Evolutionary conservation across 2,888 invertebrate genomes (phyloP), one percentile per base, ranked within the genome.

Genomic region (Amphipyra tragopoginis): DNA sequence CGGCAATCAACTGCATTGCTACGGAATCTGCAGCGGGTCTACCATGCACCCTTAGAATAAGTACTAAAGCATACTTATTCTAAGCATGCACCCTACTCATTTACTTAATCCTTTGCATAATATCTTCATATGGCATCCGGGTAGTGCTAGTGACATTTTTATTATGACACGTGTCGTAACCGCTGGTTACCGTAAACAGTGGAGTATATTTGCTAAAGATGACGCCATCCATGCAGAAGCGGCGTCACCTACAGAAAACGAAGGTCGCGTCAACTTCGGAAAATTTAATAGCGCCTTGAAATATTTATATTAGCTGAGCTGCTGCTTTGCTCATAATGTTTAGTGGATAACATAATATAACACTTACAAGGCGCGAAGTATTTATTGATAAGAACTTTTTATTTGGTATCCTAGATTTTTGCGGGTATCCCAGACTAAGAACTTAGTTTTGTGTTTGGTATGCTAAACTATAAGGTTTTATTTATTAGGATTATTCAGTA

Each of bases 221-320:
- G 89, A 88, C 88, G 88, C 82, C 85, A 86, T 81, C 49, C 53
- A 72, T 75, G 79, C 82, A 81, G 82, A 67, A 71, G 72, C 63
- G 80, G 76, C 85, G 87, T 89, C 89, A 86, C 79, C 85, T 68
- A 72, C 80, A 68, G 79, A 82, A 82, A 82, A 77, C 83, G 90
- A 93, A 93, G 92, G 92, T 86, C 87, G 80, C 77, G 81, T 82
- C 86, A 86, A 85, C 86, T 86, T 86, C 72, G 83, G 84, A 88
- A 89, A 87, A 88, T 85, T 81, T 82, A 70, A 79, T 82, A 75
- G 66, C 75, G 73, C 76, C 77, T 85, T 84, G 75, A 81, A 85
- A 64, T 76, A 76, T 63, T 54, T 62, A 66, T 45, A 49, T 51
- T 49, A 42, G 40, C 29, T 33, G 15, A 47, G 13, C 15, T 50